Conservation (phyloP, 2,797 vertebrate genomes). For the Thunnus albacares region DNA sequence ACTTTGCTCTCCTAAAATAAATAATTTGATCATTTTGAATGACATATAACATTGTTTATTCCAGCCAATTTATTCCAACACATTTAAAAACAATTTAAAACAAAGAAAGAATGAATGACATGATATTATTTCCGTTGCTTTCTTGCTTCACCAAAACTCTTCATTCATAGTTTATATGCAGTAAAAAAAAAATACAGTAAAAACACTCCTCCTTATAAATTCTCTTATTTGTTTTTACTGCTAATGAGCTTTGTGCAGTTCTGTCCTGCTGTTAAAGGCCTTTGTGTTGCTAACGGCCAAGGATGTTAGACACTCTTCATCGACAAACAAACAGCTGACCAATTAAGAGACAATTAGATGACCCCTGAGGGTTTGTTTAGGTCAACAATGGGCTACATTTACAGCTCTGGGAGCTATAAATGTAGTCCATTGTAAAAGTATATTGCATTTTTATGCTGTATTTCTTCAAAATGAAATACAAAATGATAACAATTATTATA, state of each 20-base stretch:
- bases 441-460: too few species aligned
- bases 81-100: conserved; percentile 26
- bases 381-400: conserved; percentile 56
- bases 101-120: not conserved
- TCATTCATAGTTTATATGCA: conserved; percentile 14
- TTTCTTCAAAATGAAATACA: not conserved
- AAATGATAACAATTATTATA: not conserved
- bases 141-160: not conserved
- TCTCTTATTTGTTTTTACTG: conserved; percentile 51
- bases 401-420: conserved; percentile 28
- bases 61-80: not conserved
- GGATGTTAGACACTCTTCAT: conserved; percentile 62
- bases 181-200: not conserved
- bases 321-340: conserved; percentile 72
- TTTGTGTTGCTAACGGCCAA: conserved; percentile 70
- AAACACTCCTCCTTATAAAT: conserved; percentile 12
- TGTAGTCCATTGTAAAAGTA: too few species aligned
- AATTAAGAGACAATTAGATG: conserved; percentile 76
- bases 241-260: conserved; percentile 49
- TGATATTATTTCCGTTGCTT: not conserved
- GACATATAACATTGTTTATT: not conserved
- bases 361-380: conserved; percentile 61
- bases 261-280: conserved; percentile 63
- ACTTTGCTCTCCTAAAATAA: conserved; percentile 6
- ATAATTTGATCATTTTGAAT: not conserved